Conservation (phyloP, 2,888 invertebrate genomes). For the Coleophora flavipennella region DNA sequence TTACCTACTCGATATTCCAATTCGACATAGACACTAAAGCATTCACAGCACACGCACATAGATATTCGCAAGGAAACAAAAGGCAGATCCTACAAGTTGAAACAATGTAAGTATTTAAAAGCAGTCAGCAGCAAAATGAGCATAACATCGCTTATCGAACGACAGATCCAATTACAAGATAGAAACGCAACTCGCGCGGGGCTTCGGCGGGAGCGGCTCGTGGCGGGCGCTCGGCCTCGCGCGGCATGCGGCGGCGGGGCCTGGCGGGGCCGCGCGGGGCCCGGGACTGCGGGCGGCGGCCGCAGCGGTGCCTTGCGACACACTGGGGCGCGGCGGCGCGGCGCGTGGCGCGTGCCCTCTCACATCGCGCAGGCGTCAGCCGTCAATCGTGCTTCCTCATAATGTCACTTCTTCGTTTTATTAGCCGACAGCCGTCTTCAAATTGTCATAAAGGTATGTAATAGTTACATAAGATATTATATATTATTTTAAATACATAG, state of each 20-base stretch:
- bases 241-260: slow-evolving; percentile 47
- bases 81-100: no score
- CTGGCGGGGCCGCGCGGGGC: slow-evolving; percentile 54
- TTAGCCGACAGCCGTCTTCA: no score
- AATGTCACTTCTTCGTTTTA: no score
- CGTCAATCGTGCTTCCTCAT: slow-evolving; percentile 21
- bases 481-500: no score
- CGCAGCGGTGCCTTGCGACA: slow-evolving; percentile 56
- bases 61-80: no score
- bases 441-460: no score
- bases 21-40: slow-evolving; percentile 44
- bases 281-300: slow-evolving; percentile 28
- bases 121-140: slow-evolving; percentile 46
- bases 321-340: slow-evolving; percentile 57
- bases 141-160: slow-evolving; percentile 62
- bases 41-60: slow-evolving; percentile 27
- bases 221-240: slow-evolving; percentile 46
- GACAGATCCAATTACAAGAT: slow-evolving; percentile 69
- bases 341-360: slow-evolving; percentile 39
- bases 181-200: slow-evolving; percentile 64
- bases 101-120: no score
- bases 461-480: no score
- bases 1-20: slow-evolving; percentile 28
- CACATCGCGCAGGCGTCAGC: no score
- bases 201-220: slow-evolving; percentile 32